Conservation (phyloP, 92 coral and sea anemone species). For the Muricea muricata region DNA sequence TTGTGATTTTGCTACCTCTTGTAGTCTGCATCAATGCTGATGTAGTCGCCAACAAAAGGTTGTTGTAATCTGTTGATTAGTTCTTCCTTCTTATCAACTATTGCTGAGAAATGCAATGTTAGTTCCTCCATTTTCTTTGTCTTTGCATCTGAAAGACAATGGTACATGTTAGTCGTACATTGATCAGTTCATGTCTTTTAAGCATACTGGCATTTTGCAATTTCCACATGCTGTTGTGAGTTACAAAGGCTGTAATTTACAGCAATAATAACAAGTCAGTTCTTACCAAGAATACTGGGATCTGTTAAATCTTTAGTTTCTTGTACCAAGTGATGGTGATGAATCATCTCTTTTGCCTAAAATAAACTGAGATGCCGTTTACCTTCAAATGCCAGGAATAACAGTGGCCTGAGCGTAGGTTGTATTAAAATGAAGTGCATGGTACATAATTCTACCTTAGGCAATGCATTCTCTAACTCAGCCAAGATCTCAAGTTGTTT, state of each 20-base stretch:
- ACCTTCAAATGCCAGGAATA: too few species aligned
- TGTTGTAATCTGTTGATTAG: constrained; percentile 85
- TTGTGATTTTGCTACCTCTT: constrained; percentile 64
- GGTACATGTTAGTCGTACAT: neutral
- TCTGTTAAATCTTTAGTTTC: constrained; percentile 88
- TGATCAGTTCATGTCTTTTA: too few species aligned
- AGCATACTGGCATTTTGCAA: too few species aligned
- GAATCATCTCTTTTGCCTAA: constrained; percentile 71
- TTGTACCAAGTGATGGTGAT: constrained; percentile 70
- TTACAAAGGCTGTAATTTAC: too few species aligned
- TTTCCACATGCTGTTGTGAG: too few species aligned
- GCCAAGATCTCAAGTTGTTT: constrained; percentile 76
- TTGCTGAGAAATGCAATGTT: constrained; percentile 73
- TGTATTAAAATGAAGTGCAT: too few species aligned
- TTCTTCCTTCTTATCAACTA: constrained; percentile 87
- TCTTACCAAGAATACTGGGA: constrained; percentile 79
- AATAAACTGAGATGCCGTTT: neutral
- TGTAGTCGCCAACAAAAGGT: constrained; percentile 89
- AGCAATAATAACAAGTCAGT: neutral
- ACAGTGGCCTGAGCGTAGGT: too few species aligned
- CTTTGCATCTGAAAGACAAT: constrained; percentile 15
- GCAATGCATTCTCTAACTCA: constrained; percentile 77
- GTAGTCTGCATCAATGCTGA: constrained; percentile 84
- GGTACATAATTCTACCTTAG: constrained; percentile 76
- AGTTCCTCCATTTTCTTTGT: constrained; percentile 75